Percentiles rank a stretch among this genome's conserved stretches.
These are phyloP conservation scores for Galerucella nymphaeae DNA, from an alignment of 2,888 invertebrate species.

Conservation along the genomic window DNA sequence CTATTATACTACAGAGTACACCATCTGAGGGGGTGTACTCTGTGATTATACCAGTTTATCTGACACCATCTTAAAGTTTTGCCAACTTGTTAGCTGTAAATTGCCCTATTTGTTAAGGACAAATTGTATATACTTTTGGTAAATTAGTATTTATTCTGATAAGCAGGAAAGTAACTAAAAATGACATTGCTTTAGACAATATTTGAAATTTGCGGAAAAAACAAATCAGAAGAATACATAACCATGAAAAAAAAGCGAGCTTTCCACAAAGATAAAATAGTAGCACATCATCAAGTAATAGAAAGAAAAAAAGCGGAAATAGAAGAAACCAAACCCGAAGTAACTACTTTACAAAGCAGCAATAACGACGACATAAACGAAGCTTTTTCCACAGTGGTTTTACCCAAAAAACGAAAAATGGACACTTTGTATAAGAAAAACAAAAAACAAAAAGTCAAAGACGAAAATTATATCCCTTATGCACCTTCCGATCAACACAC, in stretches of 20 bases:
- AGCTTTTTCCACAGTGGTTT: conserved; percentile 69
- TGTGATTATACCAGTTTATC: too few relatives aligned
- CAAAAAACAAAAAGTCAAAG: conserved; percentile 71
- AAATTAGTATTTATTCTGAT: too few relatives aligned
- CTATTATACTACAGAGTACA: too few relatives aligned
- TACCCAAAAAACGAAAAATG: conserved; percentile 69
- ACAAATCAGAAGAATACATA: conserved; percentile 79
- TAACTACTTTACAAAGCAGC: conserved; percentile 59
- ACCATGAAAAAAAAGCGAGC: conserved; percentile 91
- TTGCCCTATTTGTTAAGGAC: too few relatives aligned
- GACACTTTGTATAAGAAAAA: conserved; percentile 71
- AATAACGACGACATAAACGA: conserved; percentile 69
- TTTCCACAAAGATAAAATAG: conserved; percentile 73
- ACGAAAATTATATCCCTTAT: conserved; percentile 90
- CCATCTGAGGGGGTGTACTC: too few relatives aligned
- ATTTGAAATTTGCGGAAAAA: conserved; percentile 88
- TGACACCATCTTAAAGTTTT: too few relatives aligned
- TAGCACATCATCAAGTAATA: conserved; percentile 63
- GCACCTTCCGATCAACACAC: conserved; percentile 85
- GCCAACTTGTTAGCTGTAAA: too few relatives aligned
- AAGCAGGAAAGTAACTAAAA: too few relatives aligned
- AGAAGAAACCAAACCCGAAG: conserved; percentile 55
- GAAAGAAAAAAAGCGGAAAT: conserved; percentile 59
- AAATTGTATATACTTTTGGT: too few relatives aligned
- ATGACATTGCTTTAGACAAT: conserved; percentile 82